Evolutionary conservation across 1,140 invertebrate species (phyloP), one percentile per base, ranked within the genome.

Genomic region (Aphaenogaster ashmeadi): DNA sequence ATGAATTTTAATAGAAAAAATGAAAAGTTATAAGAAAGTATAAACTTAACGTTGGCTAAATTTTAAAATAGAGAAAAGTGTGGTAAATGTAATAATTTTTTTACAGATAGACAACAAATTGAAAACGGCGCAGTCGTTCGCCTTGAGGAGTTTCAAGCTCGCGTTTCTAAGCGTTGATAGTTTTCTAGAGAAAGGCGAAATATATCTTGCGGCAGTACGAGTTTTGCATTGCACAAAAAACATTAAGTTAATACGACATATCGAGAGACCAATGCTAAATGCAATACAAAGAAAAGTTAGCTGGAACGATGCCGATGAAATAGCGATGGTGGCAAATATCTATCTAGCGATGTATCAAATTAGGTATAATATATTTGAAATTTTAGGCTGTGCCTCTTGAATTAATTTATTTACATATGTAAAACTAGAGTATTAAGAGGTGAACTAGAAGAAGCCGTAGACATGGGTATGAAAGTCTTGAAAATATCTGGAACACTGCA

Each of bases 281-380:
- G 33, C 67, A 6, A 88, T 93, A 15, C 44, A 67, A 0, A 18
- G 47, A 18, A 91, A 92, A 52, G 7, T 0, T 2, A 33, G 0
- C 0, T 93, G 93, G 93, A 64, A 86, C 0, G 1, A 60, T 15
- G 38, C 38, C 11, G 90, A 91, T 1, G 90, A 92, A 36, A 21
- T 93, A 7, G 6, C 56, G 0, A 66, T 89, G n/a, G 13, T 93
- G 3, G 86, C 71, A 13, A 36, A 50, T 1, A 81, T 93, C 0
- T 93, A 89, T 64, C 21, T 58, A 36, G 71, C 71, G 9, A 91
- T 93, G 41, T 93, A 88, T 50, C 85, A 93, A 83, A 58, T 52
- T 7, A 93, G 89, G 92, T 93, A 84, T 54, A 66, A 78, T 13
- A 47, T 1, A 7, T 69, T 84, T 67, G 18, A 72, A 60, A 66